Conservation (phyloP, 2,888 invertebrate species). For the Dioctria linearis region DNA sequence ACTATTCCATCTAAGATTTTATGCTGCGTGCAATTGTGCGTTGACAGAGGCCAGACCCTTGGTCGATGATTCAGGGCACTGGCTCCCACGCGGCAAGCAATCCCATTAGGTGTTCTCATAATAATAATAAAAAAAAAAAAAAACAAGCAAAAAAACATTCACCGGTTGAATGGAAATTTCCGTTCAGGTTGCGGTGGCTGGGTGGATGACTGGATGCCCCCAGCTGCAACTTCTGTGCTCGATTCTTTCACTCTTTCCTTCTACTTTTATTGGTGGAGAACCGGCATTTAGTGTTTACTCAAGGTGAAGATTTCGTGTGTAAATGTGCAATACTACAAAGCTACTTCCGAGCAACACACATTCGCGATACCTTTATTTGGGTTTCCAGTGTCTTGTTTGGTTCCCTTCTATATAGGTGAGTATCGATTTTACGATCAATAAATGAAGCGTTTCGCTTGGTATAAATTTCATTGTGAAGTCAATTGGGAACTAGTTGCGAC, state of each 20-base stretch:
- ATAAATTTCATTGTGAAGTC: too few species aligned
- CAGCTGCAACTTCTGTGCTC: not conserved
- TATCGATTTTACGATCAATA: conserved; percentile 4
- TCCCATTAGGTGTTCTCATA: not conserved
- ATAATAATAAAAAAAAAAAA: too few species aligned
- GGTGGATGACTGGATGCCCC: not conserved
- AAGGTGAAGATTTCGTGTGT: not conserved
- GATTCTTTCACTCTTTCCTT: not conserved
- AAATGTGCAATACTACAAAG: not conserved
- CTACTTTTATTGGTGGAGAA: not conserved
- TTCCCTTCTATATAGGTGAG: not conserved
- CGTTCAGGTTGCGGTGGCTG: conserved; percentile 15
- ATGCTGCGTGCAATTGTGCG: not conserved
- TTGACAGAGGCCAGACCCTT: not conserved
- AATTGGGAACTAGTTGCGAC: not conserved
- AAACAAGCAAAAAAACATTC: conserved; percentile 1
- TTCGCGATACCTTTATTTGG: not conserved
- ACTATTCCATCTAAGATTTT: not conserved
- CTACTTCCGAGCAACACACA: not conserved
- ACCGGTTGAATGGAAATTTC: conserved; percentile 43
- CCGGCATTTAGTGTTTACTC: conserved; percentile 17
- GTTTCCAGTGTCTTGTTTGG: not conserved
- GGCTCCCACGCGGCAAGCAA: not conserved
- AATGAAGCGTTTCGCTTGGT: too few species aligned
- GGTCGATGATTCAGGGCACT: not conserved